Conservation (phyloP, 92 coral and sea anemone genomes). For the Virgularia gustaviana region DNA sequence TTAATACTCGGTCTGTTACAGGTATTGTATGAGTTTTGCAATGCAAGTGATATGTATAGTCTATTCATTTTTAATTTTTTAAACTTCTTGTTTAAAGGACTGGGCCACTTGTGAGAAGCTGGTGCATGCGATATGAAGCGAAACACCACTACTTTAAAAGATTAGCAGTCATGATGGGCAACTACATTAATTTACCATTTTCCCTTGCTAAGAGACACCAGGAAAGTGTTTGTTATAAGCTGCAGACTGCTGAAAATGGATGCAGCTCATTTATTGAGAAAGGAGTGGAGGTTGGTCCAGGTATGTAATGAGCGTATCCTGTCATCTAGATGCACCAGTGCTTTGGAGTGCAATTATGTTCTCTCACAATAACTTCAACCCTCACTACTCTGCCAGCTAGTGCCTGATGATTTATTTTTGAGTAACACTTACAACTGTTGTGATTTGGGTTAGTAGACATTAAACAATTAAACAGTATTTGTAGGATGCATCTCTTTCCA, state of each 20-base stretch:
- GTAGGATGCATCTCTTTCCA: not conserved
- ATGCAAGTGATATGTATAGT: too few relatives aligned
- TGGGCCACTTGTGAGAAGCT: conserved; percentile 62
- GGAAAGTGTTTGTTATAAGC: conserved; percentile 61
- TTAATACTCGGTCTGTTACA: too few relatives aligned
- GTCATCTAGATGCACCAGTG: too few relatives aligned
- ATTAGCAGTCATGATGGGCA: conserved; percentile 51
- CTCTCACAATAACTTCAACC: too few relatives aligned
- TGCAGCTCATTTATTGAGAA: conserved; percentile 45
- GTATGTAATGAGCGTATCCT: too few relatives aligned
- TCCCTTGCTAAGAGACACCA: conserved; percentile 60
- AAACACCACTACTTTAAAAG: conserved; percentile 62
- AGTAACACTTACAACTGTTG: too few relatives aligned
- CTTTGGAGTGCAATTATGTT: too few relatives aligned
- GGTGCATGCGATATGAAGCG: conserved; percentile 71
- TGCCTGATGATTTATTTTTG: too few relatives aligned
- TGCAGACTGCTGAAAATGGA: conserved; percentile 53
- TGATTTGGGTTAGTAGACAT: not conserved
- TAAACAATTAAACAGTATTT: not conserved
- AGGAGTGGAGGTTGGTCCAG: conserved; percentile 55
- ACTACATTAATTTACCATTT: conserved; percentile 48
- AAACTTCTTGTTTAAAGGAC: conserved; percentile 29
- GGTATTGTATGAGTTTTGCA: too few relatives aligned
- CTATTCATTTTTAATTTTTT: too few relatives aligned
- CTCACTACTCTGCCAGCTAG: too few relatives aligned